Evolutionary conservation across 2,797 vertebrate species (phyloP).

Genomic region (Cyclura pinguis): DNA sequence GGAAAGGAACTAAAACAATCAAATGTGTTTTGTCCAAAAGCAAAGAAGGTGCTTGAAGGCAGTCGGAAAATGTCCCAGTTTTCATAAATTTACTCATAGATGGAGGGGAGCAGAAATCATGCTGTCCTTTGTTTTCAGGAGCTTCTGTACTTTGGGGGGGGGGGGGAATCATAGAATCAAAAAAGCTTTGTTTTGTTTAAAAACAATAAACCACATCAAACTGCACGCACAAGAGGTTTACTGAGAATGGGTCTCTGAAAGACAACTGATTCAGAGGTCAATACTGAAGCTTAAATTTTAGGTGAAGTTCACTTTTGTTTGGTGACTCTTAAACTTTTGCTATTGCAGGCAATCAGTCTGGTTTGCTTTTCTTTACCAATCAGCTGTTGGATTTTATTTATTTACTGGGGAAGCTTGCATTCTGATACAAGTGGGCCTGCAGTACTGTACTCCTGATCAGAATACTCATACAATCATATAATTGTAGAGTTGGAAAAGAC

Average conservation of each 20-base stretch:
- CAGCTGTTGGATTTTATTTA: too few species aligned
- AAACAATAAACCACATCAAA: background rate
- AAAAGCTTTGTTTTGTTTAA: too few species aligned
- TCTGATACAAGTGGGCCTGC: background rate
- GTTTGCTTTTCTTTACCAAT: background rate
- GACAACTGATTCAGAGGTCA: background rate
- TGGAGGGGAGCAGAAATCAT: background rate
- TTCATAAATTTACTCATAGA: background rate
- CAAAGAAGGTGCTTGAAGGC: background rate
- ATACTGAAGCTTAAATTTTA: background rate
- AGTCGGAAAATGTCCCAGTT: background rate
- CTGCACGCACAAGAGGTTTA: background rate
- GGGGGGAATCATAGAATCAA: too few species aligned
- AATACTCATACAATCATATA: background rate
- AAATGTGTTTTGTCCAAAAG: too few species aligned
- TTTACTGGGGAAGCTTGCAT: background rate
- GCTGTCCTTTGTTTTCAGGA: background rate
- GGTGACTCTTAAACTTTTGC: background rate
- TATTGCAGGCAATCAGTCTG: background rate
- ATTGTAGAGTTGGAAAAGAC: too few species aligned
- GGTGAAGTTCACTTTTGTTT: background rate
- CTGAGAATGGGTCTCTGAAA: background rate
- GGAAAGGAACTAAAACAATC: background rate
- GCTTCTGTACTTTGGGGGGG: background rate
- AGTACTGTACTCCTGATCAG: too few species aligned